Base-by-base conservation (phyloP, 2,113 vertebrate genomes). In the Pseudorectes ferrugineus region DNA sequence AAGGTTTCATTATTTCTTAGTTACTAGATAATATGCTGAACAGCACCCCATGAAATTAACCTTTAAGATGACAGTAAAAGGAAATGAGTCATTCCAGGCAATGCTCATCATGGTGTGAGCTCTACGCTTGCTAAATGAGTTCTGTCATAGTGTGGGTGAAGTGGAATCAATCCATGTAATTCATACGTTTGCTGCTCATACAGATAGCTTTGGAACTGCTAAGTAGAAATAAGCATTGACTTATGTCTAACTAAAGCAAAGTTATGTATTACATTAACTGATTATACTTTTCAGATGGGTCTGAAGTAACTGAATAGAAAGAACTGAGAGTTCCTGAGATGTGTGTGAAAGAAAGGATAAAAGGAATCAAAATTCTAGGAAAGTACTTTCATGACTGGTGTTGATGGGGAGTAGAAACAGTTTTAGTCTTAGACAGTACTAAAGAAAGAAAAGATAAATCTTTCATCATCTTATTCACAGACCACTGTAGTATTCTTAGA, bases 111-210 rank as follows among this genome's bases (percentile, higher is more conserved):
- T 25, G 36, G 24, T 89, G 51, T 92, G 84, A 95, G 80, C 87
- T 91, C 58, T 1, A 0, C 11, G 11, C 58, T 88, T 94, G 74
- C 84, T 91, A 95, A 89, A 91, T 96, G 70, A 67, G 35, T 93
- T 92, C 71, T 96, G 58, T 89, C 75, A 58, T 40, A 70, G 43
- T 76, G 94, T 96, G 95, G 78, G 78, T 89, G 94, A 94, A 91
- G 45, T 83, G 46, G 94, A 94, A 83, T 97, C 78, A 94, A 28
- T 94, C 88, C 55, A 28, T 83, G 51, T 85, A 40, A 51, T 90
- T 91, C 85, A 79, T 94, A 55, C 31, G 62, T 90, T 92, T 93
- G 59, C 89, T 89, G 42, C 51, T 92, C 81, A 49, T 80, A 28
- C 38, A 55, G 70, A 43, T 28, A 74, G 38, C 54, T 94, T 71